phyloP scores from a whole-genome alignment of 1,140 invertebrate genomes.

The Lasioglossum albipes region DNA sequence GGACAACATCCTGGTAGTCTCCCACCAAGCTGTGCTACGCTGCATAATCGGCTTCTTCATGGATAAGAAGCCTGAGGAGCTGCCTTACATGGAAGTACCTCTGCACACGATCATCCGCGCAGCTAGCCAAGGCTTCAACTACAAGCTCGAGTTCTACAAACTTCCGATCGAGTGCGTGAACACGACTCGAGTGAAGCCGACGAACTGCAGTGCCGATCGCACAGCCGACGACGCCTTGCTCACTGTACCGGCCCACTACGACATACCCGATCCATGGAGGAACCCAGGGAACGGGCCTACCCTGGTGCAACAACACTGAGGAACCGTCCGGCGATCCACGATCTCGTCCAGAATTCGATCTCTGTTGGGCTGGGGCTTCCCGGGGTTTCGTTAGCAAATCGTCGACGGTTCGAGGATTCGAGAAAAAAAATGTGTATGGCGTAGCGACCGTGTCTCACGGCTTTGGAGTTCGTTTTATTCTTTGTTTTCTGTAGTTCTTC shows the following conservation, averaged over 20 bases:
- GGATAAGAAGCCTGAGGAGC: constrained; percentile 90
- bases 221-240: constrained; percentile 84
- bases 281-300: constrained; percentile 74
- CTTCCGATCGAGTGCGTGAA: constrained; percentile 92
- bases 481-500: too few species aligned
- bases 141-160: constrained; percentile 89
- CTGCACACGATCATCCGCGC: constrained; percentile 94
- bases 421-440: not conserved
- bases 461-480: not conserved
- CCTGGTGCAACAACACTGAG: constrained; percentile 77
- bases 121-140: constrained; percentile 90
- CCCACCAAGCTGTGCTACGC: constrained; percentile 94
- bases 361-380: not conserved
- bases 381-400: not conserved
- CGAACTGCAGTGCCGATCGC: constrained; percentile 84
- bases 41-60: constrained; percentile 95
- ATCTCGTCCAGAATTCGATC: constrained; percentile 28
- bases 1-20: constrained; percentile 92
- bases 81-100: constrained; percentile 95
- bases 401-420: not conserved
- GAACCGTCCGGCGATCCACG: constrained; percentile 10
- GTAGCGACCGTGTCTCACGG: not conserved
- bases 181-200: constrained; percentile 87
- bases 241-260: constrained; percentile 87
- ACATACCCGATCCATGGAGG: constrained; percentile 81